Evolutionary conservation across 23 tunicate species (phyloP).

Genomic region (Trididemnum nubilum): DNA sequence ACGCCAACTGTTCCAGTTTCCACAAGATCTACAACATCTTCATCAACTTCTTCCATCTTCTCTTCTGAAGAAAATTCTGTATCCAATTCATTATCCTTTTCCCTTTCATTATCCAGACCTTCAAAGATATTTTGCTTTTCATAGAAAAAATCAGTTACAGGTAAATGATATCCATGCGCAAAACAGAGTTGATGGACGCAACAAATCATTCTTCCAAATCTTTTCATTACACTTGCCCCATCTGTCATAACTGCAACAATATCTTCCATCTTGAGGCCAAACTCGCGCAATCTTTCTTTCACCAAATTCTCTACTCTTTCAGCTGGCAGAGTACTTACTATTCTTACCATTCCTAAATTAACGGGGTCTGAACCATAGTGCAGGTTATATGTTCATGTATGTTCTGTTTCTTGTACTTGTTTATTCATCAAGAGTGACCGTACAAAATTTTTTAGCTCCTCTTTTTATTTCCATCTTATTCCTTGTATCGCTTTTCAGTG

Average conservation of each 20-base stretch:
- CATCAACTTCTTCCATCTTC: slow-evolving; percentile 52
- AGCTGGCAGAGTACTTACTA: slow-evolving; percentile 53
- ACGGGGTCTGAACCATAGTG: slow-evolving; percentile 49
- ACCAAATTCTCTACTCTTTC: slow-evolving; percentile 66
- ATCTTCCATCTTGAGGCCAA: slow-evolving; percentile 54
- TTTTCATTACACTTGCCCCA: slow-evolving; percentile 72
- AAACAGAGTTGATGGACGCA: slow-evolving; percentile 56
- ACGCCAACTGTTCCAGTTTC: slow-evolving; percentile 38
- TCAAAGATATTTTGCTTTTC: slow-evolving; percentile 43
- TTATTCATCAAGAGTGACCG: slow-evolving; percentile 57
- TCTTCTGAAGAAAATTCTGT: slow-evolving; percentile 56
- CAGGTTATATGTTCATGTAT: slow-evolving; percentile 56
- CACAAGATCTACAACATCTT: slow-evolving; percentile 48
- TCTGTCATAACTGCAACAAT: slow-evolving; percentile 71
- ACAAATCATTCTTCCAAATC: slow-evolving; percentile 67
- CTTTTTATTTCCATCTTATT: slow-evolving; percentile 49
- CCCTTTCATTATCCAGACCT: slow-evolving; percentile 36
- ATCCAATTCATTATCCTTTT: slow-evolving; percentile 38
- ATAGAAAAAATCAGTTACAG: slow-evolving; percentile 54
- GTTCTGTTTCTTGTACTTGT: slow-evolving; percentile 50
- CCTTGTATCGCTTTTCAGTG: slow-evolving; percentile 60
- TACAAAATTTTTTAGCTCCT: slow-evolving; percentile 43
- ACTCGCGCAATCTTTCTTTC: slow-evolving; percentile 61
- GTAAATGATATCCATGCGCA: slow-evolving; percentile 65
- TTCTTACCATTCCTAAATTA: slow-evolving; percentile 58